phyloP scores from a whole-genome alignment of 2,888 invertebrate species.

The Malthinus flaveolus region DNA sequence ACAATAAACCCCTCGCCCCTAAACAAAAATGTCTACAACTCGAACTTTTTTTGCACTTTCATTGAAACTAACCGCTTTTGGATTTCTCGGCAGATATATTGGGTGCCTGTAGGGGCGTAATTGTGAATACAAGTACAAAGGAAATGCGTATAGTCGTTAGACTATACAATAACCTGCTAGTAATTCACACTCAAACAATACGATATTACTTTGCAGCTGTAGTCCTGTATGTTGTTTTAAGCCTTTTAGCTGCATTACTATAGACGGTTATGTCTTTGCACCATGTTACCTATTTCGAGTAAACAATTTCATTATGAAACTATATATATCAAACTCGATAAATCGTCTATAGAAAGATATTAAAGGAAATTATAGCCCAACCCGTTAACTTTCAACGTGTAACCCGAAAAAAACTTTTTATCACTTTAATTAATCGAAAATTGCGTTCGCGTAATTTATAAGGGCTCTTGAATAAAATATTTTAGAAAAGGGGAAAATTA shows the following conservation, averaged over 20 bases:
- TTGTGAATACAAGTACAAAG: constrained; percentile 35
- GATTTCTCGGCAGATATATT: constrained; percentile 32
- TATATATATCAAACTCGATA: constrained; percentile 22
- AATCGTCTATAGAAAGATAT: constrained; percentile 11
- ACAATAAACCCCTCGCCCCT: too few species aligned
- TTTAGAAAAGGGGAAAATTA: too few species aligned
- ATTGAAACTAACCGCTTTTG: constrained; percentile 22
- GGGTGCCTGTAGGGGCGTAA: constrained; percentile 32
- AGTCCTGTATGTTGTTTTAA: constrained; percentile 14
- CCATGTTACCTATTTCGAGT: constrained; percentile 18
- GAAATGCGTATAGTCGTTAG: constrained; percentile 40
- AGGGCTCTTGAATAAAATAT: too few species aligned
- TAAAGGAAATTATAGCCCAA: constrained; percentile 12
- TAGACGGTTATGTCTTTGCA: constrained; percentile 24
- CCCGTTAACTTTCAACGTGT: too few species aligned
- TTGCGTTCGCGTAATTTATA: too few species aligned
- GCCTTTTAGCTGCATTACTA: constrained; percentile 18
- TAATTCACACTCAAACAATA: constrained; percentile 41
- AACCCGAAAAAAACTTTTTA: too few species aligned
- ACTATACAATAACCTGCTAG: constrained; percentile 40
- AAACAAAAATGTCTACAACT: too few species aligned
- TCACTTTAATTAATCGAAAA: too few species aligned
- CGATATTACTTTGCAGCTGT: constrained; percentile 30
- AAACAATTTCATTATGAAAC: constrained; percentile 27
- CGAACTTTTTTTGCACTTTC: too few species aligned